phyloP scores from a whole-genome alignment of 2,113 vertebrate genomes.

The Notarius quadriscutis region DNA sequence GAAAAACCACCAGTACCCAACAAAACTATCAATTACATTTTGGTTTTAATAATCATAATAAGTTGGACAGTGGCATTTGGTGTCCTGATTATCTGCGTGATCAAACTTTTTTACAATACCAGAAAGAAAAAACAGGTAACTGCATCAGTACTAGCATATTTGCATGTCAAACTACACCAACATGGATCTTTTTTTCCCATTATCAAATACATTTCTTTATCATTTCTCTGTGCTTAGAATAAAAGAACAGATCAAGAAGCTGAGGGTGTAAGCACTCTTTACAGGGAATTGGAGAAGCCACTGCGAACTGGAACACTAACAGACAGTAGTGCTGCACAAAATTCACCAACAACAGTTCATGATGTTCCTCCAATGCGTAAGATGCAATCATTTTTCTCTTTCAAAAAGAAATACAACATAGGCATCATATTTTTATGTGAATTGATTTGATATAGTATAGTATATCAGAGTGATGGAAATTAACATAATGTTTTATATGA shows the following conservation, averaged over 20 bases:
- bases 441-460: not conserved
- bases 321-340: not conserved
- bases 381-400: not conserved
- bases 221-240: constrained; percentile 15
- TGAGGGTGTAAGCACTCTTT: not conserved
- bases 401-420: not conserved
- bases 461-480: not conserved
- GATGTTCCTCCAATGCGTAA: constrained; percentile 33
- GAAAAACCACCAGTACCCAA: not conserved
- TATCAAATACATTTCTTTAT: not conserved
- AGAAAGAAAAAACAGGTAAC: constrained; percentile 33
- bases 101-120: not conserved
- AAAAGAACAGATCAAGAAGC: not conserved
- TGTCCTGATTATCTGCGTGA: not conserved
- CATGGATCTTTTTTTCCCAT: no score
- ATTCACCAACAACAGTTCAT: not conserved
- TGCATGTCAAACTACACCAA: not conserved
- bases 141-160: no score
- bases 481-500: not conserved
- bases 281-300: constrained; percentile 16
- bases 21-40: no score
- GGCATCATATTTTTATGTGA: not conserved
- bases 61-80: not conserved
- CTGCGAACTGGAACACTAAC: not conserved
- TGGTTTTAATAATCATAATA: not conserved